Percentiles rank a stretch among this genome's conserved stretches.
phyloP scores from a whole-genome alignment of 1,140 invertebrate genomes.

The Campoletis sonorensis region DNA sequence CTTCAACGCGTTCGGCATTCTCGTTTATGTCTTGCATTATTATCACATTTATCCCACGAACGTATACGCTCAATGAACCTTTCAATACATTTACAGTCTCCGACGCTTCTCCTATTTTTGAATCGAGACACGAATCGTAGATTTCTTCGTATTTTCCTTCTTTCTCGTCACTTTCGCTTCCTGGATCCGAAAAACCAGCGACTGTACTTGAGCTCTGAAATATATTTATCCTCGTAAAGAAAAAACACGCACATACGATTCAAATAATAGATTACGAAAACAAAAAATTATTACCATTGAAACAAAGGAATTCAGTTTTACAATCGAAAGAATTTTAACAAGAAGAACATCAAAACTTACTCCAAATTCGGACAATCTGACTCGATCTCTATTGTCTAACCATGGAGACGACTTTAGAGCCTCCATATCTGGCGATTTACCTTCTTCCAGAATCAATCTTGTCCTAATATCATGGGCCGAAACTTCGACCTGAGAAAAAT shows the following conservation, averaged over 20 bases:
- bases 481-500: constrained; percentile 74
- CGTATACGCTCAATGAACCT: constrained; percentile 61
- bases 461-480: constrained; percentile 84
- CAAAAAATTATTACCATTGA: too few species aligned
- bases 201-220: too few species aligned
- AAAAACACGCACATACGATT: too few species aligned
- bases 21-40: constrained; percentile 70
- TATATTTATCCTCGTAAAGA: too few species aligned
- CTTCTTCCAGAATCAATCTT: constrained; percentile 73
- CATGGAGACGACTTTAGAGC: background rate
- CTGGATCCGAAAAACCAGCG: too few species aligned
- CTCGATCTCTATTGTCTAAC: background rate
- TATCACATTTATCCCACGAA: constrained; percentile 68
- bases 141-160: too few species aligned
- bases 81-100: constrained; percentile 26
- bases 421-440: constrained; percentile 30
- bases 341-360: constrained; percentile 1
- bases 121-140: too few species aligned
- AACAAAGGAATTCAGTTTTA: too few species aligned
- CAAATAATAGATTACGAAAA: too few species aligned
- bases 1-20: constrained; percentile 66
- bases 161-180: too few species aligned
- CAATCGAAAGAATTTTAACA: too few species aligned
- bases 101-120: constrained; percentile 16
- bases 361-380: background rate